These are phyloP conservation scores for Erynnis tages DNA, from an alignment of 2,888 invertebrate genomes.

Conservation along the genomic window DNA sequence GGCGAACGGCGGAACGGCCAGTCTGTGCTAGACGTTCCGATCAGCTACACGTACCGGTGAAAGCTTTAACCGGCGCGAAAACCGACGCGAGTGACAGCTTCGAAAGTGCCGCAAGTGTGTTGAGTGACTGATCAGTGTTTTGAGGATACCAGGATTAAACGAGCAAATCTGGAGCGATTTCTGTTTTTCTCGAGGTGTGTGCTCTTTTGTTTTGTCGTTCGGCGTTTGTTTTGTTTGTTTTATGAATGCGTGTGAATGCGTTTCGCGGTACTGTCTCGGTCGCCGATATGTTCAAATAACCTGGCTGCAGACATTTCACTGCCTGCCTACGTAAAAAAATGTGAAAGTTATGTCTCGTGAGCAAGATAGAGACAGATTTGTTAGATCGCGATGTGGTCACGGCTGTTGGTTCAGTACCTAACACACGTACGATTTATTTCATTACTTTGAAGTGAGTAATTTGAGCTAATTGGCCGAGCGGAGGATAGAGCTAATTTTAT, in stretches of 20 bases:
- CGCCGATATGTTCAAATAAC: conserved; percentile 11
- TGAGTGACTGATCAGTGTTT: conserved; percentile 46
- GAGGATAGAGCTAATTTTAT: conserved; percentile 18
- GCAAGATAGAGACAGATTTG: conserved; percentile 34
- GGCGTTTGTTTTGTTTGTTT: conserved; percentile 4
- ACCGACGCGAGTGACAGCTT: conserved; percentile 55
- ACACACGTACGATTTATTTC: conserved; percentile 42
- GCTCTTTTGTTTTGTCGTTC: conserved; percentile 25
- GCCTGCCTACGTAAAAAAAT: conserved; percentile 33
- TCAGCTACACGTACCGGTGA: conserved; percentile 39
- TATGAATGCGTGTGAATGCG: neutral
- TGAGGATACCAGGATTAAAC: conserved; percentile 46
- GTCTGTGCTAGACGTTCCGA: conserved; percentile 50
- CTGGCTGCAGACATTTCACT: conserved; percentile 26
- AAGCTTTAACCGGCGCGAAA: conserved; percentile 39
- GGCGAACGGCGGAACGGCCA: conserved; percentile 37
- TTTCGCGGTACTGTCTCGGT: neutral
- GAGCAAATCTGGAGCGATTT: conserved; percentile 69
- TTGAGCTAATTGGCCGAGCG: conserved; percentile 9
- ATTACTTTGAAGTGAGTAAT: conserved; percentile 22
- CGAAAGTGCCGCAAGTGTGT: conserved; percentile 45
- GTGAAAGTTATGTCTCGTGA: conserved; percentile 34
- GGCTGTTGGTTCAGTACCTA: conserved; percentile 42
- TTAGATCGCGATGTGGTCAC: conserved; percentile 49
- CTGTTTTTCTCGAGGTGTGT: conserved; percentile 59